A percentile compares a stretch with the other conserved stretches of the same genome.
phyloP scores from a whole-genome alignment of 1,140 invertebrate genomes.

The Macrotrachela quadricornifera region DNA sequence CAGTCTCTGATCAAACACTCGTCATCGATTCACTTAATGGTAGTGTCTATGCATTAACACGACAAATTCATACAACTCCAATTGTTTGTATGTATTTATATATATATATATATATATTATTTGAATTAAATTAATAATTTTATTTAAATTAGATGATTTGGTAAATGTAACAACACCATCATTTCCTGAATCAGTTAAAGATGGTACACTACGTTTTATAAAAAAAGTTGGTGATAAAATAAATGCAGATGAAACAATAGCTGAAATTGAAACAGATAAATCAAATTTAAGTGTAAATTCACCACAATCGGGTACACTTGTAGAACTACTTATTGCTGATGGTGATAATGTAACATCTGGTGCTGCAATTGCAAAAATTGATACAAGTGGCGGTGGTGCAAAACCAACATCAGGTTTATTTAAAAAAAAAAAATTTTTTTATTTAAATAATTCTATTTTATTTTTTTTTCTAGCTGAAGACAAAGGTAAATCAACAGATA shows the following conservation, averaged over 20 bases:
- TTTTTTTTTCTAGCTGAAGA: neutral
- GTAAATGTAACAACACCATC: neutral
- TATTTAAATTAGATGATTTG: neutral
- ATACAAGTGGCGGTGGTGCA: neutral
- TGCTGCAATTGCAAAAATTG: conserved; percentile 53
- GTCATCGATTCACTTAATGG: too few relatives aligned
- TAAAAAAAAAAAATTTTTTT: too few relatives aligned
- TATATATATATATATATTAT: too few relatives aligned
- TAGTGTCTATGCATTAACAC: too few relatives aligned
- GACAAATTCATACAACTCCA: too few relatives aligned
- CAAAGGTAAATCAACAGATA: neutral
- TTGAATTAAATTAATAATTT: neutral
- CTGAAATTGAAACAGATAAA: conserved; percentile 98
- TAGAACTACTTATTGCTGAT: conserved; percentile 61
- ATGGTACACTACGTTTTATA: conserved; percentile 69
- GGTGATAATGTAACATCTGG: conserved; percentile 73
- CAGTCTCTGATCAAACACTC: too few relatives aligned
- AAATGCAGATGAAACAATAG: conserved; percentile 71
- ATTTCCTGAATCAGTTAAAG: conserved; percentile 93
- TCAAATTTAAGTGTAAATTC: conserved; percentile 50
- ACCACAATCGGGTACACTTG: conserved; percentile 60
- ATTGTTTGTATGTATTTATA: too few relatives aligned
- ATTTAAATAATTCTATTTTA: too few relatives aligned
- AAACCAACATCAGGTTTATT: neutral
- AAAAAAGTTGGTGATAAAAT: conserved; percentile 65